These are phyloP conservation scores for Monopis laevigella DNA, from an alignment of 2,888 invertebrate species.

Conservation along the genomic window DNA sequence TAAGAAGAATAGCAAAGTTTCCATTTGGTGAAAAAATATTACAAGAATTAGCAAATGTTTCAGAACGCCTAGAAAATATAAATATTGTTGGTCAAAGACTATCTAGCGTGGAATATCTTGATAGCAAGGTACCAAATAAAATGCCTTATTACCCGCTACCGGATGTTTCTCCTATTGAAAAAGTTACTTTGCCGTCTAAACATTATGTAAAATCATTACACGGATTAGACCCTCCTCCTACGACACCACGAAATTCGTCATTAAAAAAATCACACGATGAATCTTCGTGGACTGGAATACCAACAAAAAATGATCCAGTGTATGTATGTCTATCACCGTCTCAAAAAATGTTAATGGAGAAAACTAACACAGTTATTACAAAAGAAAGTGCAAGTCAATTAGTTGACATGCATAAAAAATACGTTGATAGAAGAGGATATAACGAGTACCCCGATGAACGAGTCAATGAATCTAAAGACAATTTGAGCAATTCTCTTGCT, in stretches of 20 bases:
- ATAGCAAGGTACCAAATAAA: background rate
- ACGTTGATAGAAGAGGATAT: conserved; percentile 70
- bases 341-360: conserved; percentile 70
- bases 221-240: conserved; percentile 34
- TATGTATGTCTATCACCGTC: conserved; percentile 78
- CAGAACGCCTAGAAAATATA: conserved; percentile 59
- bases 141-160: conserved; percentile 43
- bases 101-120: background rate
- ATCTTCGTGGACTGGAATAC: conserved; percentile 68
- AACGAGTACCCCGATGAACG: conserved; percentile 41
- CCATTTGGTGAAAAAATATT: conserved; percentile 76
- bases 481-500: conserved; percentile 25
- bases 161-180: conserved; percentile 50
- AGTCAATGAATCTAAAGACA: conserved; percentile 22
- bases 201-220: conserved; percentile 27
- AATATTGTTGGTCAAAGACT: conserved; percentile 26
- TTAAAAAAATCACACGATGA: conserved; percentile 45
- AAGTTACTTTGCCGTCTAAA: conserved; percentile 37
- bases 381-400: conserved; percentile 69
- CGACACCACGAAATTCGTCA: conserved; percentile 53
- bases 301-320: conserved; percentile 67
- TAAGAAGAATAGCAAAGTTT: conserved; percentile 70
- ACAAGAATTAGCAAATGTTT: conserved; percentile 73
- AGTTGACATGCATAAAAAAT: conserved; percentile 75
- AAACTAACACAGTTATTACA: conserved; percentile 52